phyloP scores from a whole-genome alignment of 2,888 invertebrate species.

The Ernsta delagoae region DNA sequence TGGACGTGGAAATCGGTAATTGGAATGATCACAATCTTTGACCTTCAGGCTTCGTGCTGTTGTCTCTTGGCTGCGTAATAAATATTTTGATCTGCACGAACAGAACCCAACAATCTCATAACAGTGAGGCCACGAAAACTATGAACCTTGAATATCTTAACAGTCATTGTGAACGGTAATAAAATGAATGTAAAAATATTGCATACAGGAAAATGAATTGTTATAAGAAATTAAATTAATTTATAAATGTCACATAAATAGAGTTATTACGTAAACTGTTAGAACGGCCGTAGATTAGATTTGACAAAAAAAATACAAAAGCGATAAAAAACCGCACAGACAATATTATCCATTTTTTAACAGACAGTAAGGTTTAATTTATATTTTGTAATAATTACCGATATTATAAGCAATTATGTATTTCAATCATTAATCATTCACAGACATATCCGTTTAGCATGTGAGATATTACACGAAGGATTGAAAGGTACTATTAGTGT shows the following conservation, averaged over 20 bases:
- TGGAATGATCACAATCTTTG: conserved; percentile 56
- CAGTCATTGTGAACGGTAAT: background rate
- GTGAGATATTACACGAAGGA: too few relatives aligned
- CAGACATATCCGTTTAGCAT: too few relatives aligned
- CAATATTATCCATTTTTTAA: too few relatives aligned
- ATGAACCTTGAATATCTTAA: conserved; percentile 35
- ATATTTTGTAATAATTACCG: too few relatives aligned
- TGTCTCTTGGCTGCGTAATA: conserved; percentile 49
- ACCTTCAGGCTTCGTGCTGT: conserved; percentile 58
- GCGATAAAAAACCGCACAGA: too few relatives aligned
- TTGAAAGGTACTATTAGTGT: too few relatives aligned
- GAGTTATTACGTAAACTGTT: background rate
- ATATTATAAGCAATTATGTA: too few relatives aligned
- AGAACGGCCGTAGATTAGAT: background rate
- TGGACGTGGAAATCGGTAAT: conserved; percentile 48
- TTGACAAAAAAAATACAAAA: background rate
- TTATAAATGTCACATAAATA: background rate
- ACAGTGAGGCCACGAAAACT: conserved; percentile 37
- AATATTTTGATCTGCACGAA: conserved; percentile 47
- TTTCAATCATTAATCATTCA: too few relatives aligned
- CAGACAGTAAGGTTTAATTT: too few relatives aligned
- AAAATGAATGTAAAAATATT: conserved; percentile 5
- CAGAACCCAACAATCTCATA: conserved; percentile 36
- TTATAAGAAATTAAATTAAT: background rate
- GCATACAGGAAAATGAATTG: background rate